A percentile compares a stretch with the other conserved stretches of the same genome.
Conservation (phyloP, 2,888 invertebrate species). For the Leucophenga maculata region DNA sequence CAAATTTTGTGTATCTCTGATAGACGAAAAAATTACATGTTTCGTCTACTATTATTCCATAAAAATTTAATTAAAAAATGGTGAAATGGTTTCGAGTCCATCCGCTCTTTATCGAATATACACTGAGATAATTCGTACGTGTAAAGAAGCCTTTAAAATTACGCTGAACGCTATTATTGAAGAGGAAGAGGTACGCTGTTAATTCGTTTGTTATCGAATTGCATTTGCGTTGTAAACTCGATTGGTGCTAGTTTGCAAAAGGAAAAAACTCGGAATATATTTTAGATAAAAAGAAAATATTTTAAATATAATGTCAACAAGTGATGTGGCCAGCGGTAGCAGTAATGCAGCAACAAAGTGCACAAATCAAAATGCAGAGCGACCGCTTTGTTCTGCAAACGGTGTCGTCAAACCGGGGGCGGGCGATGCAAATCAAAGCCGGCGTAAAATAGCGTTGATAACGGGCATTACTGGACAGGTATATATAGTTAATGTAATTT, state of each 20-base stretch:
- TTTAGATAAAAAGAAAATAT: too few relatives aligned
- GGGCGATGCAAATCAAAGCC: constrained; percentile 22
- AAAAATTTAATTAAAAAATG: too few relatives aligned
- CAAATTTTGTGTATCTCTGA: too few relatives aligned
- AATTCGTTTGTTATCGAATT: background rate
- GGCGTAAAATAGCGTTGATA: constrained; percentile 82
- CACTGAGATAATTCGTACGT: too few relatives aligned
- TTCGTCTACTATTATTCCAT: too few relatives aligned
- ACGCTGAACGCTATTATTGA: too few relatives aligned
- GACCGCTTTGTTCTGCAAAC: background rate
- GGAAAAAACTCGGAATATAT: background rate
- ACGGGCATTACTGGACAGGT: constrained; percentile 99
- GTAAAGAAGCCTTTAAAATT: too few relatives aligned
- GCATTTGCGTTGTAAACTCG: background rate
- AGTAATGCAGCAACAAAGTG: constrained; percentile 29
- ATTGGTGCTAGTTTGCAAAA: background rate
- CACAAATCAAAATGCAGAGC: background rate
- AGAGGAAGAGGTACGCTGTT: too few relatives aligned
- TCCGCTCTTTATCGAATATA: too few relatives aligned
- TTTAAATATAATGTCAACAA: constrained; percentile 48
- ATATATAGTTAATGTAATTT: constrained; percentile 45
- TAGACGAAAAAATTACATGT: too few relatives aligned
- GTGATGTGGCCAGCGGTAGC: constrained; percentile 48
- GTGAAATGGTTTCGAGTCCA: too few relatives aligned
- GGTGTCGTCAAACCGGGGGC: background rate